Conservation (phyloP, 2,797 vertebrate species). For the Sitta carolinensis region DNA sequence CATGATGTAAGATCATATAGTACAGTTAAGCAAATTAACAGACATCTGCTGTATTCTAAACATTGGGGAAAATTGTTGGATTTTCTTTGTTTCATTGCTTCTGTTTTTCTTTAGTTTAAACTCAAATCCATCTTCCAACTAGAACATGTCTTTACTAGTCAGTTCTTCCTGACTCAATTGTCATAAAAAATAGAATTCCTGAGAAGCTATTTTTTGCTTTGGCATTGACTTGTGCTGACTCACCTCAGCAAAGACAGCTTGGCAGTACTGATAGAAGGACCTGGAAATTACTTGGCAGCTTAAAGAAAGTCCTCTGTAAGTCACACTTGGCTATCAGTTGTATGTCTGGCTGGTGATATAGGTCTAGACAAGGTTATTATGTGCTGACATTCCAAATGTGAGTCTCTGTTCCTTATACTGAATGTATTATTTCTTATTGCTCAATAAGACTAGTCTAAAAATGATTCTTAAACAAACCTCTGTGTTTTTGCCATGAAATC, state of each 20-base stretch:
- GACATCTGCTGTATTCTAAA: neutral
- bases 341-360: neutral
- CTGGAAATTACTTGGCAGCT: neutral
- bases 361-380: conserved; percentile 21
- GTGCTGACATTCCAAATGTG: neutral
- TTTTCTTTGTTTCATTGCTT: fast-evolving
- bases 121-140: neutral
- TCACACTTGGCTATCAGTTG: neutral
- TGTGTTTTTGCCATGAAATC: neutral
- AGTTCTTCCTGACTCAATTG: neutral
- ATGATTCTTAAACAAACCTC: neutral
- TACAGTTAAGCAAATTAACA: neutral
- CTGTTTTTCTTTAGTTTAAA: neutral
- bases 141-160: neutral
- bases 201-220: neutral
- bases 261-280: neutral
- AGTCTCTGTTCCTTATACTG: neutral
- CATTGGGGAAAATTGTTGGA: neutral
- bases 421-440: neutral
- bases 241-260: neutral
- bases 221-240: neutral
- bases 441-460: neutral
- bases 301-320: neutral
- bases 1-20: neutral
- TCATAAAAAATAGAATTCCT: neutral